These are phyloP conservation scores for Brachionus rubens DNA, from an alignment of 1,140 invertebrate genomes.

Conservation along the genomic window DNA sequence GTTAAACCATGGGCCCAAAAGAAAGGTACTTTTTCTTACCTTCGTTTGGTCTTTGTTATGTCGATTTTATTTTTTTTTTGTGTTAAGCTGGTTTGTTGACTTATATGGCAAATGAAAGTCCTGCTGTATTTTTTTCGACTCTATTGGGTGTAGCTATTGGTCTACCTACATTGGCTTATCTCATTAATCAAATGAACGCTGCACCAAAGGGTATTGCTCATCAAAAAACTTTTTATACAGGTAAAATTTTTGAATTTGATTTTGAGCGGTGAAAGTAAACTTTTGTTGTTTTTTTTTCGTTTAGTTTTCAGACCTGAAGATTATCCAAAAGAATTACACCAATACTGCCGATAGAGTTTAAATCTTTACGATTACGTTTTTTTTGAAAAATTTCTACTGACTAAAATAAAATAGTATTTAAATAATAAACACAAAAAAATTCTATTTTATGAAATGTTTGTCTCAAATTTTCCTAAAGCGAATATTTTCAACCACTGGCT, in stretches of 20 bases:
- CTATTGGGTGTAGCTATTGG: conserved; percentile 17
- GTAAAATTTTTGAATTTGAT: not conserved
- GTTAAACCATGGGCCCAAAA: conserved; percentile 19
- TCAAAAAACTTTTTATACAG: conserved; percentile 35
- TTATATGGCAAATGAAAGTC: conserved; percentile 33
- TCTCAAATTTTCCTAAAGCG: no score
- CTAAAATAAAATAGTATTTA: no score
- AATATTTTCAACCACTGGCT: no score
- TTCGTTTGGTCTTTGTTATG: no score
- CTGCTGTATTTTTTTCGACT: conserved; percentile 34
- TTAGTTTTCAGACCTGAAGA: conserved; percentile 42
- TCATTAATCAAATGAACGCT: not conserved
- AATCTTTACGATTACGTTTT: no score
- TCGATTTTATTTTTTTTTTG: not conserved
- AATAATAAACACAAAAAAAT: no score
- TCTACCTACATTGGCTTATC: conserved; percentile 2
- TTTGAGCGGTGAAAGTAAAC: not conserved
- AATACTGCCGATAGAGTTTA: conserved; percentile 25
- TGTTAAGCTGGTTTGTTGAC: not conserved
- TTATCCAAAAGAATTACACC: conserved; percentile 44
- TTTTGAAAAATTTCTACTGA: no score
- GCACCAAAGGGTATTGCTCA: conserved; percentile 18
- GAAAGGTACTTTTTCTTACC: no score
- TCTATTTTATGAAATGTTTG: no score
- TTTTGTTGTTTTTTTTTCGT: not conserved